Conservation (phyloP, 2,113 vertebrate species). For the Callionymus lyra region DNA sequence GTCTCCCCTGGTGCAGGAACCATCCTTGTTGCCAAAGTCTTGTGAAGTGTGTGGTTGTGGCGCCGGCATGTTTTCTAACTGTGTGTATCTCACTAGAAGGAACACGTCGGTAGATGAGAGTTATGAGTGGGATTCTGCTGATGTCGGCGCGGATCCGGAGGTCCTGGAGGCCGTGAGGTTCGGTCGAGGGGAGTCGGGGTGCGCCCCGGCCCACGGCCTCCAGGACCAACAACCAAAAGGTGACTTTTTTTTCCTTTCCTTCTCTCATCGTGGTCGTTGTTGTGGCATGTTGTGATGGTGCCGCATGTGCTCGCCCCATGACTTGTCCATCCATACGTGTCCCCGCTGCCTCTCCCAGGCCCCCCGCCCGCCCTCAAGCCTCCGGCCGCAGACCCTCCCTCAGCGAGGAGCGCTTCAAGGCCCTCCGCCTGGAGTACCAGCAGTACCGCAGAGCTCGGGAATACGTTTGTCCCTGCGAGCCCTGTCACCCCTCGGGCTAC, state of each 20-base stretch:
- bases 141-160: slow-evolving; percentile 55
- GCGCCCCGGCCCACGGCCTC: slow-evolving; percentile 49
- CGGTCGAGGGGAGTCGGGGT: slow-evolving; percentile 29
- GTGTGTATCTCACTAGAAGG: slow-evolving; percentile 60
- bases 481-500: slow-evolving; percentile 32
- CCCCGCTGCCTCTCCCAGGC: slow-evolving; percentile 42
- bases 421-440: slow-evolving; percentile 68
- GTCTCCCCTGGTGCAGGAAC: slow-evolving; percentile 22
- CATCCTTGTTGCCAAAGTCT: slow-evolving; percentile 33
- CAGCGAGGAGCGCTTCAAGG: slow-evolving; percentile 68
- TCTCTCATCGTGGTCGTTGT: slow-evolving; percentile 17
- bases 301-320: slow-evolving; percentile 40
- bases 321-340: slow-evolving; percentile 45
- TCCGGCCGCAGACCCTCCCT: slow-evolving; percentile 54
- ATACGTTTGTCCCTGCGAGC: slow-evolving; percentile 38
- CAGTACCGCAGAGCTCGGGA: slow-evolving; percentile 59
- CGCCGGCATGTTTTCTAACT: slow-evolving; percentile 25
- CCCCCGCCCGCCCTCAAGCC: slow-evolving; percentile 45
- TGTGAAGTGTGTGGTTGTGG: slow-evolving; percentile 17
- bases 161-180: slow-evolving; percentile 59
- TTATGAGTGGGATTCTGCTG: slow-evolving; percentile 72
- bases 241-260: slow-evolving; percentile 23
- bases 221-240: slow-evolving; percentile 58
- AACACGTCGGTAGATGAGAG: slow-evolving; percentile 74
- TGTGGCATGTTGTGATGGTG: slow-evolving; percentile 14